A percentile compares a stretch with the other conserved stretches of the same genome.
Conservation (phyloP, 2,888 invertebrate genomes). For the Syrphus vitripennis region DNA sequence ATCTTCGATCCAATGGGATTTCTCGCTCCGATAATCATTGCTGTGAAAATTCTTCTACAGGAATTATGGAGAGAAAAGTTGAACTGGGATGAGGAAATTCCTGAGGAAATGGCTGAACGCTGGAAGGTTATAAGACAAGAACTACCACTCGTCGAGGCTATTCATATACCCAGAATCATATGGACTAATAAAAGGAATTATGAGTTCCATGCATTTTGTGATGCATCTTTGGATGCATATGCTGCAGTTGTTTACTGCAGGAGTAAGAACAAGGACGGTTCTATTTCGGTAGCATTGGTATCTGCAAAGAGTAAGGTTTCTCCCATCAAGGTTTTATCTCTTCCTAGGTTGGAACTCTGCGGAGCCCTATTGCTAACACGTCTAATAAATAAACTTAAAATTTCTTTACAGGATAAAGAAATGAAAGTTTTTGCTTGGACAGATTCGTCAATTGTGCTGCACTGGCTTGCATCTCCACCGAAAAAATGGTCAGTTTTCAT, state of each 20-base stretch:
- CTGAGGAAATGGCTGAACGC: background rate
- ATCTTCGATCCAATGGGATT: conserved; percentile 29
- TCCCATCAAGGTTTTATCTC: background rate
- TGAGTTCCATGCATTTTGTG: background rate
- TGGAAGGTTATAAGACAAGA: background rate
- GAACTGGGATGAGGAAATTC: background rate
- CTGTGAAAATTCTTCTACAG: conserved; percentile 9
- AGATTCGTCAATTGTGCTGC: background rate
- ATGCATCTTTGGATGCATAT: background rate
- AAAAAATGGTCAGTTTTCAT: background rate
- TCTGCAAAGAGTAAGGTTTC: no score
- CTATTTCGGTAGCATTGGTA: background rate
- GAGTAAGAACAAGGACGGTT: background rate
- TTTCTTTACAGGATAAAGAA: background rate
- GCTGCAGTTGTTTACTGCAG: background rate
- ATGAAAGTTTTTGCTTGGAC: background rate
- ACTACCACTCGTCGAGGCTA: background rate
- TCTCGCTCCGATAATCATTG: conserved; percentile 2
- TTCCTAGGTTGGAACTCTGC: background rate
- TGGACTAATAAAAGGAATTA: background rate
- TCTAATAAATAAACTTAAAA: background rate
- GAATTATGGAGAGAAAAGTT: conserved; percentile 4
- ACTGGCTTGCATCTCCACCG: no score
- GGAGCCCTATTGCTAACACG: background rate
- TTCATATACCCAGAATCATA: background rate